Evolutionary conservation across 2,113 vertebrate genomes (phyloP), one percentile per base, ranked within the genome.

Genomic region (Pseudorectes ferrugineus): DNA sequence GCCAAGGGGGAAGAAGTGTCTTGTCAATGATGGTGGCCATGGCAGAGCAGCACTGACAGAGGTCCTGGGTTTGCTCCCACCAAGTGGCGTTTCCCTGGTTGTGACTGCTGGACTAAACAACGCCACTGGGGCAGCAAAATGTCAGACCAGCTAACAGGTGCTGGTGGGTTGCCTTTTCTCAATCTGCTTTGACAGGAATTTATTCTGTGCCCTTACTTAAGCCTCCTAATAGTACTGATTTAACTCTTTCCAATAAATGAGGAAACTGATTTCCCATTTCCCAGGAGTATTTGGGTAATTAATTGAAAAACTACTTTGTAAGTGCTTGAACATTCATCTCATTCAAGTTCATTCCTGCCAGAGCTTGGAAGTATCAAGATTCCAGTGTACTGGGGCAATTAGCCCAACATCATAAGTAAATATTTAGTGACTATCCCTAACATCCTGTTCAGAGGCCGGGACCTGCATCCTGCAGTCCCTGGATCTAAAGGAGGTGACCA

Each of bases 1-100:
- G 0, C 28, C 24, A 18, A 22, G 10, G 21, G 14, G 10, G 12
- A 61, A 57, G 23, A 42, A 35, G 7, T 16, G 13, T 35, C 42
- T 48, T 8, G 5, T 1, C 1, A 3, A 18, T 0, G 1, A 11
- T 1, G 48, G 35, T 18, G 15, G 48, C 35, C 0, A 0, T 12
- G 15, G 54, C 2, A 3, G 26, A 66, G n/a, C 42, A 74, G 26
- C 1, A 3, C 40, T 89, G 49, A 13, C 45, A 25, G 49, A 23
- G 6, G 14, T 42, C 59, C 36, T 4, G 11, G 18, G 16, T 36
- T 80, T 73, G 45, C n/a, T 68, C 23, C 11, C 42, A 23, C 10
- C 1, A 0, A 21, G 45, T 11, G 14, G 8, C 0, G 0, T n/a
- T 36, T 55, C 40, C 48, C 31, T 35, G 16, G 51, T 58, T 35